Conservation (phyloP, 2,113 vertebrate genomes). For the Prunella fulvescens region DNA sequence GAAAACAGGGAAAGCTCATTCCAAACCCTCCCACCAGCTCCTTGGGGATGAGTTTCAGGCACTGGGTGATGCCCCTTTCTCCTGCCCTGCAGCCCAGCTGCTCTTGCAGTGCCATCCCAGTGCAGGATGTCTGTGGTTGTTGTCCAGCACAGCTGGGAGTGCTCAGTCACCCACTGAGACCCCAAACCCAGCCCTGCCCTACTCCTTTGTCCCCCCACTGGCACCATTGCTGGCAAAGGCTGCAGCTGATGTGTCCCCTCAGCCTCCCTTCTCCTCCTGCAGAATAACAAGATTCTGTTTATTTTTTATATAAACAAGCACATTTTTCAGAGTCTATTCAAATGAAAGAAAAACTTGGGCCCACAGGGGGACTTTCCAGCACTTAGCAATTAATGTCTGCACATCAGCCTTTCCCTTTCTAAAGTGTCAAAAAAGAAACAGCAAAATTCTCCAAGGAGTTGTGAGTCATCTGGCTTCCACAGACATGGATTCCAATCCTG, state of each 20-base stretch:
- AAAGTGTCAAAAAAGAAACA: not conserved
- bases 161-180: not conserved
- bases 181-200: not conserved
- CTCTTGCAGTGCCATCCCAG: not conserved
- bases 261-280: not conserved
- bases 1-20: not conserved
- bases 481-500: not conserved
- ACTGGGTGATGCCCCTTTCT: not conserved
- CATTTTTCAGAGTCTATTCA: not conserved
- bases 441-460: not conserved
- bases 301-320: not conserved
- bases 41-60: not conserved
- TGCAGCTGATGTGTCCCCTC: too few relatives aligned
- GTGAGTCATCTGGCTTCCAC: not conserved
- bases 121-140: accelerated
- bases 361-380: not conserved
- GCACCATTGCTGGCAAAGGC: not conserved
- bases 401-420: not conserved
- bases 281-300: not conserved
- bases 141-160: not conserved
- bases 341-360: not conserved
- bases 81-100: not conserved
- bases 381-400: not conserved
- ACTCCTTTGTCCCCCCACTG: not conserved
- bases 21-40: accelerated